Conservation (phyloP, 2,113 vertebrate species). For the Casuarius casuarius region DNA sequence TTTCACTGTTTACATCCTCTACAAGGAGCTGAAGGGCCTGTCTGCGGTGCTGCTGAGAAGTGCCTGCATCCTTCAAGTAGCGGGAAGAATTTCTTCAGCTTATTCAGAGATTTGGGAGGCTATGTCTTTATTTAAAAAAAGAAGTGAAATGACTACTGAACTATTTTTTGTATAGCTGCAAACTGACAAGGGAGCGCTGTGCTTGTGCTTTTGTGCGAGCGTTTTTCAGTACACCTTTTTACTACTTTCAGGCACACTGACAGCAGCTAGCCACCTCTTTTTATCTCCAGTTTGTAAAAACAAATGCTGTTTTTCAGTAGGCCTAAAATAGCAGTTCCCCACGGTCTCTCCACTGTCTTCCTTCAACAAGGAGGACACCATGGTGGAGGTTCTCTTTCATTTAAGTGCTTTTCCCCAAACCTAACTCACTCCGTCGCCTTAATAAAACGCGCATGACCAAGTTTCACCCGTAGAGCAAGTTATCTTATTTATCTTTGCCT, state of each 20-base stretch:
- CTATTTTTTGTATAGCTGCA: neutral
- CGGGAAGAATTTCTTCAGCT: neutral
- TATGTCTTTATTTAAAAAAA: neutral
- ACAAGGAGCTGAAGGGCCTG: neutral
- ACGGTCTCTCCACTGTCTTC: neutral
- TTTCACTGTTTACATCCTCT: neutral
- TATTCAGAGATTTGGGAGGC: neutral
- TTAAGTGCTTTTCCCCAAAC: constrained; percentile 32
- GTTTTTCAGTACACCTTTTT: neutral
- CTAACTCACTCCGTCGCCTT: neutral
- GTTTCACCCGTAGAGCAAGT: neutral
- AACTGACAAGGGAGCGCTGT: neutral
- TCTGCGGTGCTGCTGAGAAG: neutral
- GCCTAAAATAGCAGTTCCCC: constrained; percentile 1
- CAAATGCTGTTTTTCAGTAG: neutral
- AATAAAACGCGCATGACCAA: neutral
- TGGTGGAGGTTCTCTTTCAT: constrained; percentile 40
- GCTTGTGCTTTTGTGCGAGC: neutral
- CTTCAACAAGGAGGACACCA: neutral
- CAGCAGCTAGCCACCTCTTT: neutral
- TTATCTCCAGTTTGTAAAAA: neutral
- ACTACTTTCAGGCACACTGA: neutral
- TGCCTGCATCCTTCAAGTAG: neutral
- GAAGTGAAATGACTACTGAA: neutral
- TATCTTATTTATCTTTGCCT: neutral